phyloP scores from a whole-genome alignment of 2,113 vertebrate species.

The Emydura subglobosa region DNA sequence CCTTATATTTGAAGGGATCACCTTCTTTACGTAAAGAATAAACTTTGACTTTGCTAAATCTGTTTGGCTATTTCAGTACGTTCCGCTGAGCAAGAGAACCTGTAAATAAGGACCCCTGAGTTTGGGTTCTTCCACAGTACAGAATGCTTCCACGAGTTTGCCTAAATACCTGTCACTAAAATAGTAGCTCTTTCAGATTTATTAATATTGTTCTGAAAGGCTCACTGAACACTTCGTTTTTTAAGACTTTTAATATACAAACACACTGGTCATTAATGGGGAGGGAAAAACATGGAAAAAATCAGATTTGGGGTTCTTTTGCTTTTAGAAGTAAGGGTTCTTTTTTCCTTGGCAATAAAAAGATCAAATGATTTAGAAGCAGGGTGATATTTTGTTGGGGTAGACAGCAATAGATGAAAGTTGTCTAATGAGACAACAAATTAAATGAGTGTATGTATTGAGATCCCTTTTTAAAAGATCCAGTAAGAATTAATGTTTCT shows the following conservation, averaged over 20 bases:
- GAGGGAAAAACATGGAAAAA: background rate
- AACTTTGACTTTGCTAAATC: too few relatives aligned
- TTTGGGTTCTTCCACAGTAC: too few relatives aligned
- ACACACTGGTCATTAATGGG: background rate
- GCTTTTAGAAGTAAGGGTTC: background rate
- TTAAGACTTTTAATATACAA: background rate
- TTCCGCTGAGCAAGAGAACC: too few relatives aligned
- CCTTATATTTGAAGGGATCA: too few relatives aligned
- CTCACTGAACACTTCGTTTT: background rate
- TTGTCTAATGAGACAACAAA: rapidly evolving
- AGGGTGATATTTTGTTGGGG: background rate
- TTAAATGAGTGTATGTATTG: background rate
- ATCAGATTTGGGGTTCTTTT: background rate
- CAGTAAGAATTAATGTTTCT: background rate
- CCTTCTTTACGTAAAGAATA: too few relatives aligned
- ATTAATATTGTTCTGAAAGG: constrained; percentile 21
- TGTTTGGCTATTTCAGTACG: too few relatives aligned
- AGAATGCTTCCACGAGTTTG: constrained; percentile 17
- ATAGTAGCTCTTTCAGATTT: constrained; percentile 37
- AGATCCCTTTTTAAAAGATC: background rate
- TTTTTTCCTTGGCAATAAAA: background rate
- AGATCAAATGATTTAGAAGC: background rate
- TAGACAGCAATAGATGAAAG: background rate
- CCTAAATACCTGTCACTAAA: constrained; percentile 20
- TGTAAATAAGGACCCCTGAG: too few relatives aligned